phyloP scores from a whole-genome alignment of 92 coral and sea anemone species.

The Muricea muricata region DNA sequence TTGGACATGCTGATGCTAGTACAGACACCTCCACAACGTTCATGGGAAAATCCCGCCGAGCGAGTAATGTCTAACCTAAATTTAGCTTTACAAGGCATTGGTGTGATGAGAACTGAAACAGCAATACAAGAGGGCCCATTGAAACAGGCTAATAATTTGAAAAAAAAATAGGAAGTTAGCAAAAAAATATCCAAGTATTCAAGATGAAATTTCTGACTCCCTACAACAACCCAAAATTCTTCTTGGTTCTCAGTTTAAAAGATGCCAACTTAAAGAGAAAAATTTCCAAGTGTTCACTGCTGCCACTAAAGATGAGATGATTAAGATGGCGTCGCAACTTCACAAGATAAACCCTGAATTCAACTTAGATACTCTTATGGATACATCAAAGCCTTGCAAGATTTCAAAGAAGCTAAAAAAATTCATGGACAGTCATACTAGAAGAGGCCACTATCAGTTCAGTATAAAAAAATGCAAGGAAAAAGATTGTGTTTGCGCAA shows the following conservation, averaged over 20 bases:
- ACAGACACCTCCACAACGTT: slow-evolving; percentile 53
- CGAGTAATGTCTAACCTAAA: slow-evolving; percentile 64
- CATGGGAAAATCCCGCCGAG: slow-evolving; percentile 64
- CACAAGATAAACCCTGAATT: slow-evolving; percentile 44
- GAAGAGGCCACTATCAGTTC: slow-evolving; percentile 38
- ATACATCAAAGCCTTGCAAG: too few species aligned
- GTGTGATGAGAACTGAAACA: slow-evolving; percentile 43
- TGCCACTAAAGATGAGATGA: slow-evolving; percentile 48
- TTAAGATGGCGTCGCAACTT: slow-evolving; percentile 40
- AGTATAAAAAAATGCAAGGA: too few species aligned
- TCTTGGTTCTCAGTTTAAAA: slow-evolving; percentile 37
- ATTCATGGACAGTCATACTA: slow-evolving; percentile 34
- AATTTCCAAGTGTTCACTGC: slow-evolving; percentile 35
- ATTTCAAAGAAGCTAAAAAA: slow-evolving; percentile 35
- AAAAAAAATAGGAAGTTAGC: slow-evolving; percentile 47
- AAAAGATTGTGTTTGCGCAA: too few species aligned
- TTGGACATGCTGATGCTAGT: slow-evolving; percentile 57
- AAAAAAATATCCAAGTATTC: slow-evolving; percentile 44
- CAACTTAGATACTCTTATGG: slow-evolving; percentile 18
- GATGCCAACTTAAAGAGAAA: slow-evolving; percentile 54
- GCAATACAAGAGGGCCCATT: slow-evolving; percentile 40
- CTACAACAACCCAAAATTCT: slow-evolving; percentile 45
- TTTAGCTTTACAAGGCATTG: slow-evolving; percentile 54
- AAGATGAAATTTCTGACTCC: slow-evolving; percentile 36
- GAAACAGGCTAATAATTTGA: slow-evolving; percentile 50